These are phyloP conservation scores for Darevskia nairensis DNA, from an alignment of 2,797 vertebrate genomes.

Conservation along the genomic window DNA sequence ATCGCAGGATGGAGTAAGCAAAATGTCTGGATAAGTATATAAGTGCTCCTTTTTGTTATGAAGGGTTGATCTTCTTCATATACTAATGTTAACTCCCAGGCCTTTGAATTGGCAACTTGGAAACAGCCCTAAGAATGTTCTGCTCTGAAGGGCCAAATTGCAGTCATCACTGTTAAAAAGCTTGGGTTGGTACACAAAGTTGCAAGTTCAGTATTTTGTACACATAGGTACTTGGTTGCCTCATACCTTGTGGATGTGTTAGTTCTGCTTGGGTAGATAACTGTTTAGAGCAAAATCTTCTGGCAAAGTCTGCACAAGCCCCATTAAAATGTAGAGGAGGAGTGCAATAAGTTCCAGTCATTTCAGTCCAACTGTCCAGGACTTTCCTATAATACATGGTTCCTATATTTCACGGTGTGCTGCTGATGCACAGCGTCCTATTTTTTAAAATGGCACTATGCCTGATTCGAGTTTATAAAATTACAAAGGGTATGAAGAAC, in stretches of 20 bases:
- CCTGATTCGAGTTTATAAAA: neutral
- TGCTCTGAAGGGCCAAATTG: neutral
- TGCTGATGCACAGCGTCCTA: neutral
- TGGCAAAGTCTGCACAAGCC: neutral
- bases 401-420: neutral
- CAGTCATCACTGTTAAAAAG: neutral
- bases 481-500: neutral
- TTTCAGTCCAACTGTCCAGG: neutral
- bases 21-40: neutral
- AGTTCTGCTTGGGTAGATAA: neutral
- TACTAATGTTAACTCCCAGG: neutral
- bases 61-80: neutral
- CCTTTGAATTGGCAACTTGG: conserved; percentile 4
- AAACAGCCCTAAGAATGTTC: neutral
- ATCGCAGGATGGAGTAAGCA: neutral
- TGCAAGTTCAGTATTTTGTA: neutral
- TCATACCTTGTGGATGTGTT: neutral
- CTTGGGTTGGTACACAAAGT: neutral
- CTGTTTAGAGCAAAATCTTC: neutral
- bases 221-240: neutral
- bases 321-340: neutral
- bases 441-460: neutral
- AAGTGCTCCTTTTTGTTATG: neutral
- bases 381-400: neutral
- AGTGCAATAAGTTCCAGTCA: neutral